Evolutionary conservation across 1,140 invertebrate species (phyloP).

Genomic region (Procambarus virginalis): DNA sequence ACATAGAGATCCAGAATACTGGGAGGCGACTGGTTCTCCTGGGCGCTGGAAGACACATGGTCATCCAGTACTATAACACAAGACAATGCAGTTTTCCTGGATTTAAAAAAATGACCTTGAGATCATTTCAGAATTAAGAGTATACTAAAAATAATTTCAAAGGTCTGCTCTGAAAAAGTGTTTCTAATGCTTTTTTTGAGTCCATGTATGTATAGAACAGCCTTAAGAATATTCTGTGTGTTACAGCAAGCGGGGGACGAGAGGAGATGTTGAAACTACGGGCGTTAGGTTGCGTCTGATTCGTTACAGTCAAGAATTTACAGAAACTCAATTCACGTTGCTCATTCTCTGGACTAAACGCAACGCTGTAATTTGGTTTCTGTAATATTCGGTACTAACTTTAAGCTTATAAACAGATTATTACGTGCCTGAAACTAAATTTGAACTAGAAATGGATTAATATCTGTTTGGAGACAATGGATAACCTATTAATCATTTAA

Average conservation of each 20-base stretch:
- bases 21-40: not conserved
- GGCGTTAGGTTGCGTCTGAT: not conserved
- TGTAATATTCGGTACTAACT: conserved; percentile 11
- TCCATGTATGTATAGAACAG: not conserved
- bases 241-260: not conserved
- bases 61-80: not conserved
- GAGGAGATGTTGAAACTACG: not conserved
- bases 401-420: conserved; percentile 36
- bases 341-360: not conserved
- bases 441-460: conserved; percentile 42
- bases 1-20: no score
- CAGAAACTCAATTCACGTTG: not conserved
- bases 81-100: not conserved
- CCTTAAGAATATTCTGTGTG: not conserved
- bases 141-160: no score
- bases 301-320: not conserved
- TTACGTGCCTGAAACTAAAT: conserved; percentile 31
- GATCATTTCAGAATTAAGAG: conserved; percentile 28
- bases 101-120: not conserved
- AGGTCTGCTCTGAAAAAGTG: not conserved
- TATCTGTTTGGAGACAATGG: conserved; percentile 26
- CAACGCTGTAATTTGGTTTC: not conserved
- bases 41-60: not conserved
- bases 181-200: no score
- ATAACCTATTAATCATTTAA: conserved; percentile 24